These are phyloP conservation scores for Galleria mellonella DNA, from an alignment of 1,140 invertebrate genomes.

Conservation along the genomic window DNA sequence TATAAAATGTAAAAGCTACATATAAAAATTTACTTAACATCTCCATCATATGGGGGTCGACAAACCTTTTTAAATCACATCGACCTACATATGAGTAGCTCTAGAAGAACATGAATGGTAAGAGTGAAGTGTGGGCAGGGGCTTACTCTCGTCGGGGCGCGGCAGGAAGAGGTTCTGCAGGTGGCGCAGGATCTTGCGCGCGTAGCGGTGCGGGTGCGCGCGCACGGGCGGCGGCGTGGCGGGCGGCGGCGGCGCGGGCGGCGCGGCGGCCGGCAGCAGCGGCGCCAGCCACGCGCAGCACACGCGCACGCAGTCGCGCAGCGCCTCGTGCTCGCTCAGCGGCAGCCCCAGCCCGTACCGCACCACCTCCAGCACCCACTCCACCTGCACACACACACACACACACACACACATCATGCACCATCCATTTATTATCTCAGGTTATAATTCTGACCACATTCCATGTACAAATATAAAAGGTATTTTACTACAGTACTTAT, in stretches of 20 bases:
- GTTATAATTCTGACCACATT: too few relatives aligned
- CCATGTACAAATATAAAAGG: too few relatives aligned
- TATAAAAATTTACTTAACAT: too few relatives aligned
- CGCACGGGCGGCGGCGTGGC: constrained; percentile 91
- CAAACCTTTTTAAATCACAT: too few relatives aligned
- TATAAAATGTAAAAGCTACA: too few relatives aligned
- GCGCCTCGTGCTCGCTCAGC: constrained; percentile 90
- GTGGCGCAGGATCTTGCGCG: constrained; percentile 93
- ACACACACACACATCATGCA: not conserved
- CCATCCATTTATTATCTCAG: too few relatives aligned
- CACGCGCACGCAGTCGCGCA: constrained; percentile 96
- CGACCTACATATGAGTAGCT: not conserved
- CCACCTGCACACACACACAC: constrained; percentile 70
- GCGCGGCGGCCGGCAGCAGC: constrained; percentile 84
- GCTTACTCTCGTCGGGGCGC: constrained; percentile 91
- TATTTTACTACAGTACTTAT: too few relatives aligned
- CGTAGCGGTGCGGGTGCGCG: constrained; percentile 94
- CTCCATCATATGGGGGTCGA: too few relatives aligned
- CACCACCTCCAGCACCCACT: constrained; percentile 95
- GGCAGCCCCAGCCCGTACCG: constrained; percentile 94
- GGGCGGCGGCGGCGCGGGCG: constrained; percentile 82
- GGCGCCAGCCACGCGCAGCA: constrained; percentile 98
- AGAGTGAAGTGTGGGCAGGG: too few relatives aligned
- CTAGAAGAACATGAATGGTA: too few relatives aligned
- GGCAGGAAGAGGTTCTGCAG: constrained; percentile 97